Conservation (phyloP, 2,888 invertebrate genomes). For the Thymelicus sylvestris region DNA sequence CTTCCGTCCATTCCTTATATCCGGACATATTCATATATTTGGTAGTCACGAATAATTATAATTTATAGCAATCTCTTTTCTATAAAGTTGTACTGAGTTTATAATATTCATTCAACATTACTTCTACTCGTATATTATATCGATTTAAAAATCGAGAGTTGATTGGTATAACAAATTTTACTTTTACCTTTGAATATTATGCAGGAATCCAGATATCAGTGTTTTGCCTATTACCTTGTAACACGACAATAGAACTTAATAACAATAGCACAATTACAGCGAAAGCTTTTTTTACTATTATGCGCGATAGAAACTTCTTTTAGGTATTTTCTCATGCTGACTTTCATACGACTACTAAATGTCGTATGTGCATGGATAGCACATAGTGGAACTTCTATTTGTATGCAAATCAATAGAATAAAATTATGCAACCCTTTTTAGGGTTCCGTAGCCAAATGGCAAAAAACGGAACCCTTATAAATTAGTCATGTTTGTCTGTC, state of each 20-base stretch:
- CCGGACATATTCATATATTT: too few relatives aligned
- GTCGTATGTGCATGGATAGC: neutral
- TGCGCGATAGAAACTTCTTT: constrained; percentile 58
- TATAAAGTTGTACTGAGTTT: too few relatives aligned
- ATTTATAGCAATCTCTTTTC: too few relatives aligned
- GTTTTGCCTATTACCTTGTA: constrained; percentile 31
- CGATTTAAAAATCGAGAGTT: neutral
- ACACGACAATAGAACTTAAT: constrained; percentile 50
- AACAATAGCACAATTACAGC: constrained; percentile 64
- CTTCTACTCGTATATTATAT: too few relatives aligned
- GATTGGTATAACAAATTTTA: neutral
- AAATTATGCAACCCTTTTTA: neutral
- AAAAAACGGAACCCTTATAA: too few relatives aligned
- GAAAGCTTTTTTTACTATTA: constrained; percentile 62
- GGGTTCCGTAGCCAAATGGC: too few relatives aligned
- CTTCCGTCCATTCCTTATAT: too few relatives aligned
- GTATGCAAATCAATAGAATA: neutral
- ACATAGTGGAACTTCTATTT: neutral
- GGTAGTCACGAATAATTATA: too few relatives aligned
- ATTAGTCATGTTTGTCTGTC: too few relatives aligned
- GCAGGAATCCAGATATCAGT: constrained; percentile 22
- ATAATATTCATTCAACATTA: too few relatives aligned
- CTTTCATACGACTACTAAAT: constrained; percentile 51
- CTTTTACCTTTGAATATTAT: constrained; percentile 19
- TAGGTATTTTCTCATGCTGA: constrained; percentile 54